phyloP scores from a whole-genome alignment of 2,797 vertebrate species.

The Coranthus polyacanthus region DNA sequence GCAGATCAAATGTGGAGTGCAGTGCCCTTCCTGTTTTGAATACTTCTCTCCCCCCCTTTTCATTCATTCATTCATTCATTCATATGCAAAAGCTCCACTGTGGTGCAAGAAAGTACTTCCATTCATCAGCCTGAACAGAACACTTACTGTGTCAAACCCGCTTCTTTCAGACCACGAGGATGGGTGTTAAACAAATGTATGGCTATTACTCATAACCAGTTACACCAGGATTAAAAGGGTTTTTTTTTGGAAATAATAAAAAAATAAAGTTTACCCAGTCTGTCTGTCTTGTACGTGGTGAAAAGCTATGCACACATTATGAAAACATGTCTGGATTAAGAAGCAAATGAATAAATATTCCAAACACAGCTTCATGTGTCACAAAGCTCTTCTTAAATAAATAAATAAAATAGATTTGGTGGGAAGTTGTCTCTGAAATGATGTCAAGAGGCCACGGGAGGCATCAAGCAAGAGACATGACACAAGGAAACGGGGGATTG shows the following conservation, averaged over 20 bases:
- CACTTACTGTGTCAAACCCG: slow-evolving; percentile 34
- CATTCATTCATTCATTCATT: too few species aligned
- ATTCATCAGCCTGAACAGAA: slow-evolving; percentile 62
- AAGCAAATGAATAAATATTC: neutral
- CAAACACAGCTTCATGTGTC: too few species aligned
- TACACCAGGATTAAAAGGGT: neutral
- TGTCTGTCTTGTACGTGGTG: too few species aligned
- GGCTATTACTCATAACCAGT: neutral
- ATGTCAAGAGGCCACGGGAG: too few species aligned
- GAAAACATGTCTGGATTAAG: too few species aligned
- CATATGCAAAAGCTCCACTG: slow-evolving; percentile 48
- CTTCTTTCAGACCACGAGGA: slow-evolving; percentile 7
- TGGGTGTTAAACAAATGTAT: neutral
- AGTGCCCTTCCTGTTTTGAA: slow-evolving; percentile 11
- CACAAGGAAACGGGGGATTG: too few species aligned
- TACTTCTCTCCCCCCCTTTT: neutral
- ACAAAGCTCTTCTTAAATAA: too few species aligned
- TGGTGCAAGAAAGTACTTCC: slow-evolving; percentile 31
- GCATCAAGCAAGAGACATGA: too few species aligned
- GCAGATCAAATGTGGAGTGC: slow-evolving; percentile 17
- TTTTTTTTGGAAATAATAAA: neutral
- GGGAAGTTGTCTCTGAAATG: too few species aligned
- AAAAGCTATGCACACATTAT: neutral
- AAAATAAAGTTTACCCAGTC: neutral
- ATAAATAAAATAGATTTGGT: too few species aligned